phyloP scores from a whole-genome alignment of 2,113 vertebrate genomes.

The Charadrius vociferus region DNA sequence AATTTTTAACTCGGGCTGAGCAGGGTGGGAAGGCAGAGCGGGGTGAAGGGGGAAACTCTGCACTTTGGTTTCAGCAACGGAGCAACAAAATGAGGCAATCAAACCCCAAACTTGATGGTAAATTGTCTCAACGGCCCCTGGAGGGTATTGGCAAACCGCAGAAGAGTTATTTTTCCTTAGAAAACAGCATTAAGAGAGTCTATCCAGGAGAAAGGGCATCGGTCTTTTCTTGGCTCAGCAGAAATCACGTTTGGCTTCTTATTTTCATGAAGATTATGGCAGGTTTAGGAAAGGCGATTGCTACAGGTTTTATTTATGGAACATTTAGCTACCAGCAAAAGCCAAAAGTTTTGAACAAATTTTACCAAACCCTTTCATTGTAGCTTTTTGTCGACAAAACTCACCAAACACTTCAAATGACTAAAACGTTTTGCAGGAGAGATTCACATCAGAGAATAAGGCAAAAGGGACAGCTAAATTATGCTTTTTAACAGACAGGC shows the following conservation, averaged over 20 bases:
- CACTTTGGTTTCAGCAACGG: not conserved
- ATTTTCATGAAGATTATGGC: not conserved
- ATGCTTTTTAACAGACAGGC: not conserved
- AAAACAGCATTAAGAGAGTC: conserved; percentile 1
- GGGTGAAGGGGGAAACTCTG: conserved; percentile 3
- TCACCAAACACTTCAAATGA: not conserved
- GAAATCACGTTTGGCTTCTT: conserved; percentile 1
- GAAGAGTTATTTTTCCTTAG: conserved; percentile 27
- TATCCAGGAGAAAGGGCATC: conserved; percentile 36
- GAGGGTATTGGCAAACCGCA: conserved; percentile 23
- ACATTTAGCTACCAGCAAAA: not conserved
- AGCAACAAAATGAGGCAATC: conserved; percentile 44
- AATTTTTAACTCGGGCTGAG: not conserved
- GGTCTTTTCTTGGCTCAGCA: not conserved
- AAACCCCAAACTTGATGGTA: not conserved
- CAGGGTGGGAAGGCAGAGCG: fast-evolving
- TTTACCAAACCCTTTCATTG: not conserved
- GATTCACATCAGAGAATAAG: not conserved
- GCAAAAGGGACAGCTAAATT: not conserved
- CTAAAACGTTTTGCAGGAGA: not conserved
- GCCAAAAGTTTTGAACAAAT: not conserved
- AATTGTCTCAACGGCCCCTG: conserved; percentile 22
- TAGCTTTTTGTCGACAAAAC: not conserved
- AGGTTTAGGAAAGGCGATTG: not conserved
- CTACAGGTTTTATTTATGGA: not conserved